These are phyloP conservation scores for Heteromurus nitidus DNA, from an alignment of 2,888 invertebrate species.

Conservation along the genomic window DNA sequence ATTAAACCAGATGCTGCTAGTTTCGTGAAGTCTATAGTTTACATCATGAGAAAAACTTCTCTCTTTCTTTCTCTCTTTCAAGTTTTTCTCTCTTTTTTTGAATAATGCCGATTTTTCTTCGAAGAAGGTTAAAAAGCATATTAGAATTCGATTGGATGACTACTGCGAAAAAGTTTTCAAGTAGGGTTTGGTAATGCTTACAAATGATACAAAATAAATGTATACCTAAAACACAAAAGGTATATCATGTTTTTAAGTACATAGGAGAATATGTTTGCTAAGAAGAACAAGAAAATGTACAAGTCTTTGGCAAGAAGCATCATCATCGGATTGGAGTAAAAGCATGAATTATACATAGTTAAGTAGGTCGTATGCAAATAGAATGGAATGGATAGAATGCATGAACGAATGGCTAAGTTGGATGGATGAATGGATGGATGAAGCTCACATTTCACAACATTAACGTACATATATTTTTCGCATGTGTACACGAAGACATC, in stretches of 20 bases:
- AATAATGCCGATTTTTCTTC: neutral
- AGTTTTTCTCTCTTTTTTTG: neutral
- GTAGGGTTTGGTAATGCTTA: neutral
- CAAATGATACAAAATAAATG: neutral
- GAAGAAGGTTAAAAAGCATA: conserved; percentile 1
- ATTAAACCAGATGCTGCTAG: conserved; percentile 38
- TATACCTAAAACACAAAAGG: neutral
- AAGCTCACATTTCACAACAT: conserved; percentile 34
- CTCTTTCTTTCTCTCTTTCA: neutral
- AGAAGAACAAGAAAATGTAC: neutral
- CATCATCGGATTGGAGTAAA: too few relatives aligned
- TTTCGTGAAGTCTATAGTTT: too few relatives aligned
- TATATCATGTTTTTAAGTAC: too few relatives aligned
- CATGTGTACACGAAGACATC: neutral
- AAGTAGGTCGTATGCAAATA: conserved; percentile 60
- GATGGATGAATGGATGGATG: conserved; percentile 14
- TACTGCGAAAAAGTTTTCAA: neutral
- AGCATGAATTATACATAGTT: conserved; percentile 38
- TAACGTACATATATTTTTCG: conserved; percentile 13
- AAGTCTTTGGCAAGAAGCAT: neutral
- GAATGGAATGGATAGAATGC: conserved; percentile 29
- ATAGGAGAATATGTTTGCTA: neutral
- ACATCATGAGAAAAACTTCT: conserved; percentile 8
- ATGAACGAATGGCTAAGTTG: conserved; percentile 36
- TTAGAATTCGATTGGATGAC: neutral